These are phyloP conservation scores for Athene cunicularia DNA, from an alignment of 2,113 vertebrate genomes.

Conservation along the genomic window DNA sequence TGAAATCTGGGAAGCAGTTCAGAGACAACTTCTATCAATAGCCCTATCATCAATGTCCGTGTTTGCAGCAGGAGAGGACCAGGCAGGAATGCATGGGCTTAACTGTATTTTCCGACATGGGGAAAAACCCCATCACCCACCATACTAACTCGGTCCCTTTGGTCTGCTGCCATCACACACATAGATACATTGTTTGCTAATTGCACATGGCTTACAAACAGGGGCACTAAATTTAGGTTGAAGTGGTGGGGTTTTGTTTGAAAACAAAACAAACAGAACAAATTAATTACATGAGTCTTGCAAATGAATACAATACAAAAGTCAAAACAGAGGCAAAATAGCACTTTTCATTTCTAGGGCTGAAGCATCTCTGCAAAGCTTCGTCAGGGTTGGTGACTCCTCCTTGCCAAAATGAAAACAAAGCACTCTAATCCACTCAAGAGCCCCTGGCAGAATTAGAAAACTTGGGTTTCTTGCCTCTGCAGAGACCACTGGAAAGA, in stretches of 20 bases:
- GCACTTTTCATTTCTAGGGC: neutral
- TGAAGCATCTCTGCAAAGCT: neutral
- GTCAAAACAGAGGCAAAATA: slow-evolving; percentile 4
- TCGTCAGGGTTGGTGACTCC: neutral
- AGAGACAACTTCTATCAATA: neutral
- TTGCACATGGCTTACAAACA: neutral
- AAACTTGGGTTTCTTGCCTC: neutral
- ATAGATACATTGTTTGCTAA: neutral
- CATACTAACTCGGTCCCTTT: neutral
- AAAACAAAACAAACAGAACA: slow-evolving; percentile 31
- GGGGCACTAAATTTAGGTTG: neutral
- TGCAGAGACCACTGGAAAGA: neutral
- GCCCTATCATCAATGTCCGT: neutral
- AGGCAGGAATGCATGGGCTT: neutral
- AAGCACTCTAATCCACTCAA: neutral
- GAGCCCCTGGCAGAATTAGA: neutral
- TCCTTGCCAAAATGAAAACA: neutral
- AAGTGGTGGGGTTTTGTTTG: neutral
- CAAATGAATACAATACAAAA: neutral
- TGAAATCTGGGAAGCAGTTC: neutral
- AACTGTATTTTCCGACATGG: neutral
- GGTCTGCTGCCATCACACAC: neutral
- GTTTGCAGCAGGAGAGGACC: neutral
- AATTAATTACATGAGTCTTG: neutral
- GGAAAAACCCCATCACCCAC: neutral